Percentiles rank a stretch among this genome's conserved stretches.
phyloP scores from a whole-genome alignment of 2,797 vertebrate species.

The Arnoldichthys spilopterus region DNA sequence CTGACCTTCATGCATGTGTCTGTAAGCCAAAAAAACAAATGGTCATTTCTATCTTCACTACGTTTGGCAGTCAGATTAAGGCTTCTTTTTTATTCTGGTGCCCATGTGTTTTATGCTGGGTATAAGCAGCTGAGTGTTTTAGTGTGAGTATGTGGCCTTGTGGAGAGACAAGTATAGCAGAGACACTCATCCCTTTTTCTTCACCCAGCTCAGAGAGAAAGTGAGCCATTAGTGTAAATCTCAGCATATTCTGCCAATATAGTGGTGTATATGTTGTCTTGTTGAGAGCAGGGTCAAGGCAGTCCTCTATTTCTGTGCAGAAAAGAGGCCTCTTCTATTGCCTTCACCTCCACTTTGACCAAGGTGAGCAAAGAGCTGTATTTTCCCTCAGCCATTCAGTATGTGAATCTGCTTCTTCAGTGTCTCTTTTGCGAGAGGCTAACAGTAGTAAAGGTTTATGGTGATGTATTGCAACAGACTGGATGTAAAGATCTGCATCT shows the following conservation, averaged over 20 bases:
- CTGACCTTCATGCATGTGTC: too few species aligned
- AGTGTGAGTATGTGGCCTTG: slow-evolving; percentile 30
- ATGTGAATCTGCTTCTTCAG: neutral
- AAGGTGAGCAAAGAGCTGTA: slow-evolving; percentile 3
- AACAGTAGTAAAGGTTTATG: neutral
- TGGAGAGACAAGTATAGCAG: slow-evolving; percentile 29
- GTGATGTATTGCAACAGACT: neutral
- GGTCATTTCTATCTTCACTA: too few species aligned
- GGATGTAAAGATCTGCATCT: slow-evolving; percentile 10
- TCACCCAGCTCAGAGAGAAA: slow-evolving; percentile 2
- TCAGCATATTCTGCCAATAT: slow-evolving; percentile 29
- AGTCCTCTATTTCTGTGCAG: slow-evolving; percentile 20
- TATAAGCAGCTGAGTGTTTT: slow-evolving; percentile 4
- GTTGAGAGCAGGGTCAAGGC: slow-evolving; percentile 48
- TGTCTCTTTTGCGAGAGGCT: slow-evolving; percentile 1
- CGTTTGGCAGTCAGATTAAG: too few species aligned
- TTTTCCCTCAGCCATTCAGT: neutral
- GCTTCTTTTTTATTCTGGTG: neutral
- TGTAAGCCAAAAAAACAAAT: too few species aligned
- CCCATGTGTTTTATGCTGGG: neutral
- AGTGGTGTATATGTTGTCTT: slow-evolving; percentile 7
- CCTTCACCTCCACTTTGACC: slow-evolving; percentile 10
- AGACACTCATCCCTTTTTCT: slow-evolving; percentile 27
- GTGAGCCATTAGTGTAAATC: slow-evolving; percentile 38
- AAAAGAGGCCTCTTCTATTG: slow-evolving; percentile 34